Percentiles rank a stretch among this genome's conserved stretches.
phyloP scores from a whole-genome alignment of 2,113 vertebrate species.

The Progne subis region DNA sequence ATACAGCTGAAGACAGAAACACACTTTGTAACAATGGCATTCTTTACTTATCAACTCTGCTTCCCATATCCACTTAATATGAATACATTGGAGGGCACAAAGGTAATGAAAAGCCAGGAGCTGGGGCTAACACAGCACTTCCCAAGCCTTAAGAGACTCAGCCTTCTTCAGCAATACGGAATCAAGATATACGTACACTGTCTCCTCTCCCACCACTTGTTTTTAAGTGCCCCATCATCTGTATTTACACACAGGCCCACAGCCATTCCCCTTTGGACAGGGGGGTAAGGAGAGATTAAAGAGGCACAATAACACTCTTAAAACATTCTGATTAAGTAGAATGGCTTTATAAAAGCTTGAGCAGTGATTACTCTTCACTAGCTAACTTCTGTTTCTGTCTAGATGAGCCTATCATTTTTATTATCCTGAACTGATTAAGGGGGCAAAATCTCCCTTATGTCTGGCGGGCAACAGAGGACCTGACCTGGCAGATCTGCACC shows the following conservation, averaged over 20 bases:
- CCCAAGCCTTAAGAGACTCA: background rate
- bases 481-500: background rate
- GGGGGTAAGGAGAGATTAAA: background rate
- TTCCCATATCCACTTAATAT: background rate
- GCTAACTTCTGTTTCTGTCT: background rate
- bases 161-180: background rate
- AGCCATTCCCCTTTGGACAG: background rate
- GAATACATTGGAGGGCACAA: background rate
- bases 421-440: background rate
- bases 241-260: background rate
- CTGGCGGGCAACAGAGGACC: background rate
- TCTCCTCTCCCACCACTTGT: background rate
- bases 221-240: background rate
- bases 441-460: background rate
- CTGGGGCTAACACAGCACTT: background rate
- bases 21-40: background rate
- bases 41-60: background rate
- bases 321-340: background rate
- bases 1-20: background rate
- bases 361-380: background rate
- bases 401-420: background rate
- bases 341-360: background rate
- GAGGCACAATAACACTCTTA: background rate
- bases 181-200: background rate
- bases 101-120: background rate